These are phyloP conservation scores for Cacatua alba DNA, from an alignment of 2,113 vertebrate species.

Conservation along the genomic window DNA sequence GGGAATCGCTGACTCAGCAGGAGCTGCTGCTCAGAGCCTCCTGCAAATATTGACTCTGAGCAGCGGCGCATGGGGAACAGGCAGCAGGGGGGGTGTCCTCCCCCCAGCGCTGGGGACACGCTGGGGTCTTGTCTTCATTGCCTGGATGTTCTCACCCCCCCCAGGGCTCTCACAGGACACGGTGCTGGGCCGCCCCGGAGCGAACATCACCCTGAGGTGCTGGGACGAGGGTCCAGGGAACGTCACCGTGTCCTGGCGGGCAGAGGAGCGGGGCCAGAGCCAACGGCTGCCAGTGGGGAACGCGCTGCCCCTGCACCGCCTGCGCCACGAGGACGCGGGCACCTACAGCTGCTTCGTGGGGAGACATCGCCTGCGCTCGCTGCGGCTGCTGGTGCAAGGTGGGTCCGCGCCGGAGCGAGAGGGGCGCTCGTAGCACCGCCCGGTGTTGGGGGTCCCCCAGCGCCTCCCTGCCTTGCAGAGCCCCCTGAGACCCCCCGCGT, in stretches of 20 bases:
- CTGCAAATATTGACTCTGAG: background rate
- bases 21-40: background rate
- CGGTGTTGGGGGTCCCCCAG: background rate
- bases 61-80: background rate
- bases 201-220: constrained; percentile 55
- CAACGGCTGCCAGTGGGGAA: background rate
- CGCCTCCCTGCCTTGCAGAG: constrained; percentile 44
- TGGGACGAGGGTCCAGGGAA: background rate
- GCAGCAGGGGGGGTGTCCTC: too few species aligned
- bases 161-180: background rate
- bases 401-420: background rate
- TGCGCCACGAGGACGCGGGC: constrained; percentile 41
- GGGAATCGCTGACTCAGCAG: background rate
- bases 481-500: constrained; percentile 46
- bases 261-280: background rate
- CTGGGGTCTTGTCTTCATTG: accelerated
- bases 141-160: background rate
- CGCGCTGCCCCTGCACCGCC: background rate
- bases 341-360: constrained; percentile 58
- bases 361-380: background rate
- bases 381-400: constrained; percentile 74
- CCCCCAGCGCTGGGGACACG: too few species aligned
- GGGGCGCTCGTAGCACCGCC: accelerated
- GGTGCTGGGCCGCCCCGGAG: background rate
- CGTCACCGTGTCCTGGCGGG: constrained; percentile 16